These are phyloP conservation scores for Xanthia togata DNA, from an alignment of 2,888 invertebrate genomes.

Conservation along the genomic window DNA sequence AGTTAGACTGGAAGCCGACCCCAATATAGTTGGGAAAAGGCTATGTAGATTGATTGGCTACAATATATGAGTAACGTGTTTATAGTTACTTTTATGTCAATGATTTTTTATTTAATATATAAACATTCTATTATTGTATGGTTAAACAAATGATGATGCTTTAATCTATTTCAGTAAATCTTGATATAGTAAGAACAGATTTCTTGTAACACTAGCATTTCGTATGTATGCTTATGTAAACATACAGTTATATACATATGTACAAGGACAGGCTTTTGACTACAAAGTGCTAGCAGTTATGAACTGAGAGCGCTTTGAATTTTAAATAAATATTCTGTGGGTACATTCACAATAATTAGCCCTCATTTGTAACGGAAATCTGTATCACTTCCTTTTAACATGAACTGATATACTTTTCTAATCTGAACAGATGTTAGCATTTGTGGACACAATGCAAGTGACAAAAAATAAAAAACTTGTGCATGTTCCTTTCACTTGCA, in stretches of 20 bases:
- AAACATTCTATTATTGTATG: background rate
- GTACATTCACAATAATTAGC: conserved; percentile 35
- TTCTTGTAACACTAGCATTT: conserved; percentile 23
- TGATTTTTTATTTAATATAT: background rate
- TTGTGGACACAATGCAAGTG: conserved; percentile 30
- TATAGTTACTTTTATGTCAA: background rate
- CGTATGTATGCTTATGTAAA: conserved; percentile 34
- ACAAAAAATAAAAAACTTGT: conserved; percentile 28
- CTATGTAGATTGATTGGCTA: no score
- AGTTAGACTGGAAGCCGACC: no score
- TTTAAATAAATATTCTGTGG: conserved; percentile 33
- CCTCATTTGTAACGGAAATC: conserved; percentile 37
- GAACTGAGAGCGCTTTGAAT: conserved; percentile 15
- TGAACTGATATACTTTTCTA: conserved; percentile 21
- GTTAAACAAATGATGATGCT: background rate
- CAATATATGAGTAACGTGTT: no score
- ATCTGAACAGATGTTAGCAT: conserved; percentile 64
- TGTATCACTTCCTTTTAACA: conserved; percentile 22
- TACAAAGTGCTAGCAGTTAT: conserved; percentile 15
- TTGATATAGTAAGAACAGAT: background rate
- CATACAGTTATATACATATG: conserved; percentile 30
- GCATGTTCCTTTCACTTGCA: conserved; percentile 51
- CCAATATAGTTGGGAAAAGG: no score
- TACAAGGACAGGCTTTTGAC: conserved; percentile 40
- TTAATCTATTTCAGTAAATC: background rate